Conservation (phyloP, 2,797 vertebrate species). For the Sebastes taczanowskii region DNA sequence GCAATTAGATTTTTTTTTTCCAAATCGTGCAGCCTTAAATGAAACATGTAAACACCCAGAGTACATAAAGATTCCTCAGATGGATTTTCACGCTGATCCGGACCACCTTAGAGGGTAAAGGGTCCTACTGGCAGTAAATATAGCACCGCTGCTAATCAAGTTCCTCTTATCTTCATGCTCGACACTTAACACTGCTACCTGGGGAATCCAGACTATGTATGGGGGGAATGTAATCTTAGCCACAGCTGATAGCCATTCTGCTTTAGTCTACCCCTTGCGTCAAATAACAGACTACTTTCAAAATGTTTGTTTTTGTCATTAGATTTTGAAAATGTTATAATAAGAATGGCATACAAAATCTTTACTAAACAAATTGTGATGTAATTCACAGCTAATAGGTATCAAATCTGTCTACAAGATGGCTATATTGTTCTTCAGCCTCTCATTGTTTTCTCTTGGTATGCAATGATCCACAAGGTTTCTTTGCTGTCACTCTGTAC, state of each 20-base stretch:
- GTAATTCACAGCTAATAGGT: neutral
- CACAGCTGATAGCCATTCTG: conserved; percentile 45
- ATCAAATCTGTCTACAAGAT: neutral
- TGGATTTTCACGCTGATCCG: neutral
- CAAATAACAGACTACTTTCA: conserved; percentile 18
- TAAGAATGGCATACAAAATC: neutral
- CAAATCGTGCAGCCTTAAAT: neutral
- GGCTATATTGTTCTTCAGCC: neutral
- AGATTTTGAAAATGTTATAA: neutral
- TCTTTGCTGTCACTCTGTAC: neutral
- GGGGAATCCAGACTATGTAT: conserved; percentile 70
- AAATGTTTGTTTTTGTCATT: neutral
- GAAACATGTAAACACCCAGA: neutral
- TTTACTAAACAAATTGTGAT: neutral
- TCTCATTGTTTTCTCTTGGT: neutral
- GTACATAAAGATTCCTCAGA: conserved; percentile 2
- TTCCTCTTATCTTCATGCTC: conserved; percentile 69
- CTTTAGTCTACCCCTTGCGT: conserved; percentile 8
- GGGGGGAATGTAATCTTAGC: conserved; percentile 62
- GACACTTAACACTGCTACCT: conserved; percentile 74
- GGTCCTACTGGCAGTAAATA: conserved; percentile 72
- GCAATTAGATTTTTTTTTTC: too few relatives aligned
- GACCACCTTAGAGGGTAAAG: conserved; percentile 53
- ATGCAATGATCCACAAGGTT: neutral
- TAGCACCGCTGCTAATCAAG: conserved; percentile 69